phyloP scores from a whole-genome alignment of 2,888 invertebrate genomes.

The Drosophila neonasuta region DNA sequence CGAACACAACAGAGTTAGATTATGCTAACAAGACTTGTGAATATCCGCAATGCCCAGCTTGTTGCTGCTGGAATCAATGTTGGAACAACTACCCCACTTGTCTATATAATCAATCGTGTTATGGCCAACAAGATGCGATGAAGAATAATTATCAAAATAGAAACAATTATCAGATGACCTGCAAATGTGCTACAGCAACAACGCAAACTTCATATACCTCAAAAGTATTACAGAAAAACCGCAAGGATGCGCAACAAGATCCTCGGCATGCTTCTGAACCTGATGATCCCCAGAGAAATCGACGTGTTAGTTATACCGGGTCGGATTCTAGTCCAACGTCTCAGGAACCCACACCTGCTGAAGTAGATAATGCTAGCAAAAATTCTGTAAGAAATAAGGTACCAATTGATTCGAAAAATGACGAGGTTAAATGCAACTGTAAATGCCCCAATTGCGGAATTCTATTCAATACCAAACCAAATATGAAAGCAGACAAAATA shows the following conservation, averaged over 20 bases:
- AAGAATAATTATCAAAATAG: neutral
- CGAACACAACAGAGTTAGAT: neutral
- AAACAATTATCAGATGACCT: neutral
- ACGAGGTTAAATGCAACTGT: slow-evolving; percentile 6
- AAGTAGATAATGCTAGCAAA: too few relatives aligned
- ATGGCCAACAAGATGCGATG: neutral
- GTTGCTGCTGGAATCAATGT: neutral
- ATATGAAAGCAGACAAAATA: neutral
- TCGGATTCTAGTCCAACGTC: neutral
- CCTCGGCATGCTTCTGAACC: too few relatives aligned
- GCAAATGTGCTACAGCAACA: neutral
- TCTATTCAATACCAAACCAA: neutral
- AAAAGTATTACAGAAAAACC: neutral
- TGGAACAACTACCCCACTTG: neutral
- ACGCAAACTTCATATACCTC: slow-evolving; percentile 10
- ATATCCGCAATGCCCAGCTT: neutral
- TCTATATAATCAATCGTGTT: slow-evolving; percentile 4
- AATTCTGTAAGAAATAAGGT: neutral
- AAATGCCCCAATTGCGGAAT: slow-evolving; percentile 7
- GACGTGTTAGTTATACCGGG: neutral
- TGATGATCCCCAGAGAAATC: too few relatives aligned
- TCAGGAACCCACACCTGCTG: too few relatives aligned
- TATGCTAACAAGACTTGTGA: neutral
- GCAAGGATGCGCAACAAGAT: neutral
- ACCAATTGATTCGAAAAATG: neutral